Base-by-base conservation (phyloP, 2,888 invertebrate genomes). In the Athalia cordata region DNA sequence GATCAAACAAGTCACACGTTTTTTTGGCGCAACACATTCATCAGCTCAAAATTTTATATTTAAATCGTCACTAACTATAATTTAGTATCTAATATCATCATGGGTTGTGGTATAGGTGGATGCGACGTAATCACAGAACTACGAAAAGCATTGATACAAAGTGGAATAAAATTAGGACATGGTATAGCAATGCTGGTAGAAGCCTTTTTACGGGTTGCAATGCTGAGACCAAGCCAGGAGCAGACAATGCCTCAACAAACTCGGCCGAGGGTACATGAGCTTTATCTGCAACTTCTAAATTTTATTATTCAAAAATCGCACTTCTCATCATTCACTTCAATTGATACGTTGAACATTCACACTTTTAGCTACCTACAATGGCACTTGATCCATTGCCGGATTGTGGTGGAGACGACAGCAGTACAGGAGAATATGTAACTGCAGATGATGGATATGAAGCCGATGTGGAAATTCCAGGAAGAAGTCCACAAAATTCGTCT, bases 391-490 rank as follows among this genome's bases (percentile, higher is more conserved):
- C 83, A 55, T 81, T 87, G 77, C 83, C 87, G 3, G 90, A 90
- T 81, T 88, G 83, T 77, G 84, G 82, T 0, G 85, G 79, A 9
- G 67, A 78, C 6, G 89, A 89, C 55, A 90, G 89, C 61, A 89
- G 90, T 62, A 84, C 86, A 2, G 89, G 88, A 0, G 89, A 90
- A 78, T 90, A 91, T 70, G 86, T 91, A 8, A 90, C 90, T 55
- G 92, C 92, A 3, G 94, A 93, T 83, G 93, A 93, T 84, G 94
- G 94, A 0, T 94, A 94, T 82, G 94, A 94, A 90, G 94, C 93
- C 5, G 94, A 94, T 83, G 91, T 93, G 8, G 94, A 94, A 86
- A 86, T 93, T 49, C 89, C 87, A 43, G 88, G 84, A 75, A 86
- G 85, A 81, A 87, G 81, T 83, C 83, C 84, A 6, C 85, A 81